These are phyloP conservation scores for Zaprionus davidi DNA, from an alignment of 1,140 invertebrate genomes.

Conservation along the genomic window DNA sequence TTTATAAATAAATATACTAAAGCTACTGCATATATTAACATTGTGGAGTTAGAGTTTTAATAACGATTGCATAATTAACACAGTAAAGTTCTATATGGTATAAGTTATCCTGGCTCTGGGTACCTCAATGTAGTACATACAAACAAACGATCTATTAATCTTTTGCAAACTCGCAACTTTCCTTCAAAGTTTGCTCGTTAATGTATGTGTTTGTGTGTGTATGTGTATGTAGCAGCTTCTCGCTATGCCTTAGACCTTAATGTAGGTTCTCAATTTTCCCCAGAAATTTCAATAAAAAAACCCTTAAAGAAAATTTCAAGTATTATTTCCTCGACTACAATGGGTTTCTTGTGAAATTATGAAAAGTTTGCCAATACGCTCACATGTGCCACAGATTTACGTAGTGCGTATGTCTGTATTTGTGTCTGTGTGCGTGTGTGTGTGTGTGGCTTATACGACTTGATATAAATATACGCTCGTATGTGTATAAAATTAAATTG, in stretches of 20 bases:
- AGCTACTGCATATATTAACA: too few relatives aligned
- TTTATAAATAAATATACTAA: not conserved
- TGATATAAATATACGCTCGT: slow-evolving; percentile 8
- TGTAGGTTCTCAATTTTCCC: not conserved
- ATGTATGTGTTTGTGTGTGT: not conserved
- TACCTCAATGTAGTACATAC: not conserved
- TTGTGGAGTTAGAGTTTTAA: not conserved
- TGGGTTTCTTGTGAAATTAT: slow-evolving; percentile 7
- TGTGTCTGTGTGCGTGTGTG: not conserved
- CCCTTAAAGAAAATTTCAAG: slow-evolving; percentile 6
- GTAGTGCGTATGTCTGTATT: not conserved
- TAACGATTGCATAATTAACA: slow-evolving; percentile 4
- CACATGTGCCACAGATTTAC: slow-evolving; percentile 16
- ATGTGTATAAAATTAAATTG: slow-evolving; percentile 55
- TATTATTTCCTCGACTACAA: slow-evolving; percentile 11
- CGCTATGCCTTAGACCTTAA: not conserved
- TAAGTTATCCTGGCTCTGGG: not conserved
- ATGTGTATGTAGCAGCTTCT: not conserved
- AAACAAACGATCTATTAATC: slow-evolving; percentile 4
- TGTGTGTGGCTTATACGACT: not conserved
- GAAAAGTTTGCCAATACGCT: slow-evolving; percentile 9
- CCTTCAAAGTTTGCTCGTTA: slow-evolving; percentile 2
- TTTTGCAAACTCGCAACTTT: not conserved
- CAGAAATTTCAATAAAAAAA: slow-evolving; percentile 3
- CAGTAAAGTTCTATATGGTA: not conserved